Base-by-base conservation (phyloP, 2,888 invertebrate genomes). In the Bruchidius siliquastri region DNA sequence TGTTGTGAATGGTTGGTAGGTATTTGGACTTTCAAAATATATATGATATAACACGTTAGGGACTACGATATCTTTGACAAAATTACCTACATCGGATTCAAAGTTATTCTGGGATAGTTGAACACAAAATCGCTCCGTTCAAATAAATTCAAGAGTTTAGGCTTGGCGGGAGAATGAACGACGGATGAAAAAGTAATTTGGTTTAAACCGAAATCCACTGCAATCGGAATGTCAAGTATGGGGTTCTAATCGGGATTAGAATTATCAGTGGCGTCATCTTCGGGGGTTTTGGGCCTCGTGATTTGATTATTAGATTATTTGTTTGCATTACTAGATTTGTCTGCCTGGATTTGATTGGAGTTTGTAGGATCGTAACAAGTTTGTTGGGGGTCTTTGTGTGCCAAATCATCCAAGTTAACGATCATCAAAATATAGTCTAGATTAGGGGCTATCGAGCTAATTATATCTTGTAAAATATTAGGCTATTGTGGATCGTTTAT, bases 21-120 rank as follows among this genome's bases (percentile, higher is more conserved):
- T 20, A n/a, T 74, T 69, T 2, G 72, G 72, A 22, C 72, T 73
- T 72, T 76, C 74, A 22, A 77, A 77, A 72, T 72, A 77, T 2
- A 77, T 18, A 49, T 74, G 49, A 71, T 77, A 77, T 70, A 71
- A 72, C 20, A 67, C 71, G 22, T 72, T 21, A 18, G 78, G 76
- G 10, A 32, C 20, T 21, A 77, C 67, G 21, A 66, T 73, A 22
- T 77, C 70, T 72, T 74, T 77, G 13, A 77, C 68, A 32, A 77
- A 74, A 32, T 77, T 73, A 21, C 74, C 69, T 20, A 78, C 66
- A 49, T 78, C 75, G 21, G 68, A 8, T 69, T 77, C 72, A 66
- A 74, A 75, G 71, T 77, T 75, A 68, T 72, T 75, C 72, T 77
- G 22, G 10, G 75, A 76, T 21, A 77, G 1, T 73, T 77, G 77